These are phyloP conservation scores for Nasonia giraulti DNA, from an alignment of 1,140 invertebrate genomes.

Conservation along the genomic window DNA sequence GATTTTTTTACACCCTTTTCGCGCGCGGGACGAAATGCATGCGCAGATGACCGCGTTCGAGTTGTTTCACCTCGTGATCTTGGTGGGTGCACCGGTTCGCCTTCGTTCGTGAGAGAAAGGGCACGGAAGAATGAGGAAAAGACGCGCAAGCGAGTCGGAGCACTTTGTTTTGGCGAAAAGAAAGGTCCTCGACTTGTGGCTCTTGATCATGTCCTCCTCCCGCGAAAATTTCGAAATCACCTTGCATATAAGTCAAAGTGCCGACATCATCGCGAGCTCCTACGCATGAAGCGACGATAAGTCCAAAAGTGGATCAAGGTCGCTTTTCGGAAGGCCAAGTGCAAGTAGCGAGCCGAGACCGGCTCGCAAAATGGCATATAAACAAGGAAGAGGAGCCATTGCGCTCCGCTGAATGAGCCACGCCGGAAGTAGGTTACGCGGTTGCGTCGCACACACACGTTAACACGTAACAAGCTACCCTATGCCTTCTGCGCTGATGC, in stretches of 20 bases:
- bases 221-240: too few species aligned
- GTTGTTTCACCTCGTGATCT: too few species aligned
- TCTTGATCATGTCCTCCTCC: too few species aligned
- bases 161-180: too few species aligned
- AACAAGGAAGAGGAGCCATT: background rate
- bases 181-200: too few species aligned
- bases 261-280: too few species aligned
- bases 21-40: too few species aligned
- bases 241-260: too few species aligned
- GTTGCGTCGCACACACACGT: conserved; percentile 25
- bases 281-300: background rate
- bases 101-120: background rate
- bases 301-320: background rate
- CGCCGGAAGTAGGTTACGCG: conserved; percentile 33
- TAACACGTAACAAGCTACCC: conserved; percentile 13
- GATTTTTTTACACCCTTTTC: too few species aligned
- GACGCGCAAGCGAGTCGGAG: too few species aligned
- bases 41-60: too few species aligned
- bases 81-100: background rate
- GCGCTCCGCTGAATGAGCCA: conserved; percentile 47
- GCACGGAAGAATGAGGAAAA: background rate
- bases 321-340: background rate
- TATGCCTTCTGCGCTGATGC: background rate
- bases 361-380: background rate
- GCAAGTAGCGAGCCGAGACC: background rate